Evolutionary conservation across 23 tunicate genomes (phyloP), one percentile per base, ranked within the genome.

Genomic region (Halocynthia aurantium): DNA sequence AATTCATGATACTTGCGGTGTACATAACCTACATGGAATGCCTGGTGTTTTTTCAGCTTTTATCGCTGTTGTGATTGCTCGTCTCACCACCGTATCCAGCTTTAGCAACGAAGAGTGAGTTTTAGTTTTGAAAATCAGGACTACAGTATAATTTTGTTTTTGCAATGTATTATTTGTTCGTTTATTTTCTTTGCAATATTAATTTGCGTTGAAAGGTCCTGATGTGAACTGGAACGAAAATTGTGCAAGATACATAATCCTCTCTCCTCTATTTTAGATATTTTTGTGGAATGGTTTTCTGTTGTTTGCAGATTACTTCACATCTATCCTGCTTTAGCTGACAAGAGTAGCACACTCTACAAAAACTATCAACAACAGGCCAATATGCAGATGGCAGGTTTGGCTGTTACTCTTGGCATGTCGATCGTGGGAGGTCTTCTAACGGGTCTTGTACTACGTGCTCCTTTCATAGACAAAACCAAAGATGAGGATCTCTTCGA

Each of bases 1-100:
- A 51, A 76, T 94, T 21, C 99, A 94, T 64, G 99, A 94, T 58
- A 94, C 99, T 17, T 94, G 99, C 68, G 99, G 99, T 6, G 99
- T 94, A 20, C 94, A 94, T 70, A 94, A 94, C 74, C 80, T 94
- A 13, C 99, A 94, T 67, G 99, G 99, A 57, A 94, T 94, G 99
- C 99, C 99, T 6, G 99, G 95, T 8, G 73, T 94, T 7, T 54
- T 94, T 56, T 85, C 95, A 17, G 99, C 83, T 6, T 52, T 94
- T 60, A 81, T 82, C 7, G 84, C 95, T 2, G 94, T 88, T 21
- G 71, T 94, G 12, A 17, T 77, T 7, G 94, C 95, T 17, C 61
- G 79, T 15, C 55, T 70, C 19, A 76, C 84, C 6, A 62, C 97
- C 4, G 53, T 71, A 11, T 71, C 70, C 63, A 85, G 83, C 57